phyloP scores from a whole-genome alignment of 2,113 vertebrate species.

The Heterochromis multidens region DNA sequence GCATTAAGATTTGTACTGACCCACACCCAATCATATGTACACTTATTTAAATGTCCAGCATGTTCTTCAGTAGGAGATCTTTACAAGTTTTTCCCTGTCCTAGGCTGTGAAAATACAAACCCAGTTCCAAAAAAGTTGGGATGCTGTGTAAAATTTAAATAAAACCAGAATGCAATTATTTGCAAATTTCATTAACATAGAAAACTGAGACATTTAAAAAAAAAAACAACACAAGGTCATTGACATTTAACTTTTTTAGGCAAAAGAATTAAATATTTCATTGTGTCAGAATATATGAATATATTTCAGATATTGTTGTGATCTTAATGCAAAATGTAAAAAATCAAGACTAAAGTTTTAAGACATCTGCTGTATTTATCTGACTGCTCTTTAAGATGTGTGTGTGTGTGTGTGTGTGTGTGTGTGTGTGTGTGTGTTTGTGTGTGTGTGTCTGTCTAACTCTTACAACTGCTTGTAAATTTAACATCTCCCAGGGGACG shows the following conservation, averaged over 20 bases:
- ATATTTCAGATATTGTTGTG: neutral
- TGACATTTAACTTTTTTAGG: neutral
- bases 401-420: neutral
- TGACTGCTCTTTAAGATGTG: neutral
- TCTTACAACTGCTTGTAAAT: conserved; percentile 25
- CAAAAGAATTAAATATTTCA: neutral
- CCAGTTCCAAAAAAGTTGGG: too few species aligned
- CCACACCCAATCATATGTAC: too few species aligned
- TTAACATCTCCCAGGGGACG: neutral
- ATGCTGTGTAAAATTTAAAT: too few species aligned
- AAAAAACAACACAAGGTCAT: neutral
- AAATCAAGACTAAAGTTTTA: neutral
- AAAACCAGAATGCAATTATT: neutral
- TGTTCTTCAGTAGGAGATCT: too few species aligned
- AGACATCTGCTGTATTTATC: neutral
- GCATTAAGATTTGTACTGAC: too few species aligned
- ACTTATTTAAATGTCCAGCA: too few species aligned
- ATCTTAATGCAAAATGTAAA: neutral
- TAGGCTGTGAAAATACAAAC: too few species aligned
- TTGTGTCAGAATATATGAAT: accelerated
- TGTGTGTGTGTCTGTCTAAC: neutral
- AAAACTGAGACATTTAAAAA: neutral
- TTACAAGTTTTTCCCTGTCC: too few species aligned
- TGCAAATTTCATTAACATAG: neutral
- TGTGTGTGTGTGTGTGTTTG: neutral